Evolutionary conservation across 2,113 vertebrate species (phyloP), one percentile per base, ranked within the genome.

Genomic region (Promerops cafer): DNA sequence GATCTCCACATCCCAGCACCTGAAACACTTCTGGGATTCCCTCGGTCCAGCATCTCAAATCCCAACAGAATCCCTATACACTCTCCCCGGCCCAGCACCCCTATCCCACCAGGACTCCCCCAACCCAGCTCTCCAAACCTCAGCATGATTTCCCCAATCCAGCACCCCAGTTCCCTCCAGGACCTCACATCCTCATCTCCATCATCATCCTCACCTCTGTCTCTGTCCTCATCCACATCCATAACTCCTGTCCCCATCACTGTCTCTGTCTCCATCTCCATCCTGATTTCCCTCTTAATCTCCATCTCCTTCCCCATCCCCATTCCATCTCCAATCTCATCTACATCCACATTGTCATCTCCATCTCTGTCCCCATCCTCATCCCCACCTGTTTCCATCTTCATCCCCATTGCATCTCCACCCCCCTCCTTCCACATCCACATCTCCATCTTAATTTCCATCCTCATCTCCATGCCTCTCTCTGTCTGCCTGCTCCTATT

Each of bases 401-500:
- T 22, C 1, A 2, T 26, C 19, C 23, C 16, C 10, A 8, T 23
- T 4, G 8, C 16, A 31, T 16, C 10, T 17, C 7, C 13, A 44
- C 24, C 19, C 40, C 11, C 35, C 5, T 5, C n/a, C 13, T 39
- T 53, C 54, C 45, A 59, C 20, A 40, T 57, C 35, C 19, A 10
- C 39, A 16, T 18, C 19, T 33, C 26, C 9, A 26, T 30, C 12
- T 16, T 31, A 20, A 56, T 45, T 63, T 53, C n/a, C 49, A 44
- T 39, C 49, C 49, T 24, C 39, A 44, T 5, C 33, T 24, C 33
- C 49, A 68, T 68, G 27, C 13, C 77, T 52, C 21, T 49, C n/a
- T 64, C 31, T 63, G 19, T 44, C 39, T 80, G 39, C 31, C 47
- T 37, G 5, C 47, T 53, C 22, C n/a, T 28, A 9, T 1, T 39